Evolutionary conservation across 1,140 invertebrate species (phyloP), one percentile per base, ranked within the genome.

Genomic region (Lucilia sericata): DNA sequence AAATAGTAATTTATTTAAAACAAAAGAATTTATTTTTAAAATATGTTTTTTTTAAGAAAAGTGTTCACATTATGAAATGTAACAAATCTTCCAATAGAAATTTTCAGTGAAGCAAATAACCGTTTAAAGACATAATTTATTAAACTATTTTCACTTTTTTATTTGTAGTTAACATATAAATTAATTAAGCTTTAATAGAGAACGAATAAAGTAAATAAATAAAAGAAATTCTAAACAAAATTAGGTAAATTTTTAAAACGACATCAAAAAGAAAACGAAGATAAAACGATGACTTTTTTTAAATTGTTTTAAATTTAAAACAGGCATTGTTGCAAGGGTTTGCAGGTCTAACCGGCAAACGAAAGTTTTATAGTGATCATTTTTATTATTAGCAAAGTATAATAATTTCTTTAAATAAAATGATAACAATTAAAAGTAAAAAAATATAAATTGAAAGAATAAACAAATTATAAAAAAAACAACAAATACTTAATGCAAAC

Each of bases 261-360:
- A 25, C 21, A 75, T 4, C 13, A 42, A 75, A 19, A 75, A 76
- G 14, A 76, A 30, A 76, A 76, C 12, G 25, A 42, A 42, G 76
- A n/a, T n/a, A n/a, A n/a, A 30, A 30, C 25, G 25, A 30, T 30
- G 25, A 30, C 25, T 2, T 30, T 30, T 30, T 80, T 82, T 82
- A 82, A 82, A 82, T 82, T 82, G 82, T 82, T 82, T 82, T 82
- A 82, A 82, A 82, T 82, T 82, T 82, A 82, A 70, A 82, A 82
- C 34, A 60, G 42, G 19, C 65, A 70, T 25, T 70, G 65, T n/a
- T 30, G n/a, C 65, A 42, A 42, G 5, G 65, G 9, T 25, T 30
- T 21, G 65, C 12, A 7, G 7, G 55, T 60, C 7, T n/a, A 60
- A 60, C 17, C 14, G 55, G 55, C 55, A 60, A 17, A 7, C 55